Conservation (phyloP, 1,140 invertebrate genomes). For the Riptortus pedestris region DNA sequence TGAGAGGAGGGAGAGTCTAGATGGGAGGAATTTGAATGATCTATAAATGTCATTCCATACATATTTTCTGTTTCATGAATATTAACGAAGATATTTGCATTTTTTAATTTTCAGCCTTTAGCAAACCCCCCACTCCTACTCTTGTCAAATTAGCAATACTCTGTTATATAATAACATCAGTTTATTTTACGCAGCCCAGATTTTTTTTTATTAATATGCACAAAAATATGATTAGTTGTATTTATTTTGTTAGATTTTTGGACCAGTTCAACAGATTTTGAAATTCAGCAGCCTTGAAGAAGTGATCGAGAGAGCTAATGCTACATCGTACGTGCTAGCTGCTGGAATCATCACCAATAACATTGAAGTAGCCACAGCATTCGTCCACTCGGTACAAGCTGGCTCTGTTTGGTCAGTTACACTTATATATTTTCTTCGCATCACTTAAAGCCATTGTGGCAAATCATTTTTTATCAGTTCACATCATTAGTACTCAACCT, state of each 20-base stretch:
- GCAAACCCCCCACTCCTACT: too few relatives aligned
- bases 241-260: slow-evolving; percentile 63
- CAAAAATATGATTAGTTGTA: background rate
- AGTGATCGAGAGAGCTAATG: slow-evolving; percentile 77
- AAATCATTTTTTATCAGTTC: background rate
- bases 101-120: too few relatives aligned
- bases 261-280: slow-evolving; percentile 82
- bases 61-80: too few relatives aligned
- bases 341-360: slow-evolving; percentile 83
- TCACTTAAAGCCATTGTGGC: slow-evolving; percentile 35
- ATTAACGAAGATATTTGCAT: too few relatives aligned
- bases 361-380: slow-evolving; percentile 66
- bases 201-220: background rate
- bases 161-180: background rate
- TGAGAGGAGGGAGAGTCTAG: too few relatives aligned
- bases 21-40: too few relatives aligned
- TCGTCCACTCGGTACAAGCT: slow-evolving; percentile 65
- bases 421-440: background rate
- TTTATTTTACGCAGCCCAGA: background rate
- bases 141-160: too few relatives aligned
- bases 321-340: slow-evolving; percentile 79
- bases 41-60: too few relatives aligned
- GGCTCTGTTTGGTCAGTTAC: slow-evolving; percentile 73
- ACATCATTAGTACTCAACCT: background rate
- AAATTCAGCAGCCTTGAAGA: slow-evolving; percentile 84